These are phyloP conservation scores for Thamnophis elegans DNA, from an alignment of 2,797 vertebrate genomes.

Conservation along the genomic window DNA sequence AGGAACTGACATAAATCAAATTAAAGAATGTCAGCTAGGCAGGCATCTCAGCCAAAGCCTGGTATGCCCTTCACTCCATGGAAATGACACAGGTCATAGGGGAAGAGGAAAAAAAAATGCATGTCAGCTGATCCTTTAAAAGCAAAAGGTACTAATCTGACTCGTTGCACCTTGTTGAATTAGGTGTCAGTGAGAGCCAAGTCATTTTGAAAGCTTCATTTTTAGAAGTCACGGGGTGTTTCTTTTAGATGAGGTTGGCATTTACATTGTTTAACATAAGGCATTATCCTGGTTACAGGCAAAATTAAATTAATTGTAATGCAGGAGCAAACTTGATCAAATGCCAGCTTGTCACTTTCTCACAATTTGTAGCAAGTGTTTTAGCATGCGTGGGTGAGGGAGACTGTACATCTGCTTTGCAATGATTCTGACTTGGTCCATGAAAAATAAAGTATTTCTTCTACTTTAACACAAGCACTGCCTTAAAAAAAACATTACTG, in stretches of 20 bases:
- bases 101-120: neutral
- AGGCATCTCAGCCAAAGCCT: constrained; percentile 25
- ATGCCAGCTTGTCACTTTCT: neutral
- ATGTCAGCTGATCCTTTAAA: neutral
- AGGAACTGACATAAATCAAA: constrained; percentile 39
- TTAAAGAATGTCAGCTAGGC: constrained; percentile 31
- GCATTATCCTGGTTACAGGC: neutral
- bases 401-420: neutral
- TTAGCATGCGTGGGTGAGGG: neutral
- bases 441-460: neutral
- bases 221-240: neutral
- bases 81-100: constrained; percentile 10
- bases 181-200: neutral
- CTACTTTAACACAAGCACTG: neutral
- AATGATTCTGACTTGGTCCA: neutral
- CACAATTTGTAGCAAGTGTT: neutral
- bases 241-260: neutral
- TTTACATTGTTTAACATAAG: constrained; percentile 1
- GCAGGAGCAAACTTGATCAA: neutral
- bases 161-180: neutral
- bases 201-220: constrained; percentile 8
- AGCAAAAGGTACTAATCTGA: neutral
- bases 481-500: neutral
- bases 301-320: neutral
- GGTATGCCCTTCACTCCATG: constrained; percentile 10